Conservation (phyloP, 2,113 vertebrate genomes). For the Cinclus mexicanus region DNA sequence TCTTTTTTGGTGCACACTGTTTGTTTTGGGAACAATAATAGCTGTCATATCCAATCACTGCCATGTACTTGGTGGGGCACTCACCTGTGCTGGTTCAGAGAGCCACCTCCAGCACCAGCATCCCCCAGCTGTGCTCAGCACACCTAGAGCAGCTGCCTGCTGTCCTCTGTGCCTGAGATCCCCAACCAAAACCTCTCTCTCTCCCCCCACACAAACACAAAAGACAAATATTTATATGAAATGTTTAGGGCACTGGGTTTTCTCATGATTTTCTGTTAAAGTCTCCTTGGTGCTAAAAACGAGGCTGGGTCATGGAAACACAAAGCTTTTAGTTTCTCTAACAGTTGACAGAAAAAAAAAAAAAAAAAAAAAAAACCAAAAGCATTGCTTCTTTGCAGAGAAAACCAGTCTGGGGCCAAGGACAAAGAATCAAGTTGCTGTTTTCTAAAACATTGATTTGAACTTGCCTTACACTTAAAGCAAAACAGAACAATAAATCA, state of each 20-base stretch:
- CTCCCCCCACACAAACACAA: background rate
- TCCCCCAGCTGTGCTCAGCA: background rate
- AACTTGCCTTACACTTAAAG: conserved; percentile 3
- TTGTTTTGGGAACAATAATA: conserved; percentile 2
- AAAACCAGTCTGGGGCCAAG: background rate
- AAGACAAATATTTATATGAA: background rate
- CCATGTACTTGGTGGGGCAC: background rate
- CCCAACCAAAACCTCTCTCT: background rate
- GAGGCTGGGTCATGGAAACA: background rate
- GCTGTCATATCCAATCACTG: conserved; percentile 13
- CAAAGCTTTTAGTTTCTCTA: background rate
- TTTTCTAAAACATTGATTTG: conserved; percentile 37
- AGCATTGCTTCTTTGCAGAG: background rate
- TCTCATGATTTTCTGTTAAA: background rate
- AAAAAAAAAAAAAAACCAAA: too few relatives aligned
- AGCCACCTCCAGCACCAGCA: background rate
- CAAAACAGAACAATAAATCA: background rate
- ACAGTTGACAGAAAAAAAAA: background rate
- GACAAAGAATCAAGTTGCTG: background rate
- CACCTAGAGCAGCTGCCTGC: background rate
- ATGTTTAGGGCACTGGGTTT: background rate
- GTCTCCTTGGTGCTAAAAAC: background rate
- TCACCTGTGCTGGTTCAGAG: background rate
- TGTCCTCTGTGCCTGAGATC: background rate
- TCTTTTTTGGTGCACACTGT: background rate